phyloP scores from a whole-genome alignment of 2,113 vertebrate genomes.

The Empidonax alnorum region DNA sequence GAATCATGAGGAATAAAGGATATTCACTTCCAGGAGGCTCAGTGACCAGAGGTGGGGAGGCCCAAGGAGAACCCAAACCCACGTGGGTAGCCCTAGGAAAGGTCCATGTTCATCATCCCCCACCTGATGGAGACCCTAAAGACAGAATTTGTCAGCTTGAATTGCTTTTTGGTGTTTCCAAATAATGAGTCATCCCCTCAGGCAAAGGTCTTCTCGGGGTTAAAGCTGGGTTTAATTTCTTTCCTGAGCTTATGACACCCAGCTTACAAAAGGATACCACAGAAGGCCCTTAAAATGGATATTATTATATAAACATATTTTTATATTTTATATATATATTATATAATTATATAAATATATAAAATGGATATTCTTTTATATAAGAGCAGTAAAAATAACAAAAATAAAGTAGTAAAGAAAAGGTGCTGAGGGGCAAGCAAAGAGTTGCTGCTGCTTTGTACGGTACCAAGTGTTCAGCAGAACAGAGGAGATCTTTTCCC shows the following conservation, averaged over 20 bases:
- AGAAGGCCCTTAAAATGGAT: background rate
- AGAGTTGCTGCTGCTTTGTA: too few species aligned
- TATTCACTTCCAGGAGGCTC: background rate
- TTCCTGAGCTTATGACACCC: background rate
- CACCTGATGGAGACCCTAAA: background rate
- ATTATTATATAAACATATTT: too few species aligned
- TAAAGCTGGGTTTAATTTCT: background rate
- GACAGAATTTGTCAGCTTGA: background rate
- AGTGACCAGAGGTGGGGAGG: background rate
- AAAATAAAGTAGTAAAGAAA: background rate
- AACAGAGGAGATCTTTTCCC: background rate
- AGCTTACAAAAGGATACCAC: background rate
- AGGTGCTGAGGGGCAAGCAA: background rate
- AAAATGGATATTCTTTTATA: background rate
- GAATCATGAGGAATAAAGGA: background rate
- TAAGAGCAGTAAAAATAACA: background rate
- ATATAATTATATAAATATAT: too few species aligned
- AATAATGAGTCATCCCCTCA: background rate
- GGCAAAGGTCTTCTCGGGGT: background rate
- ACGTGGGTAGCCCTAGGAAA: background rate
- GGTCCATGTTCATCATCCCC: background rate
- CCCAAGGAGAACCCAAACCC: background rate
- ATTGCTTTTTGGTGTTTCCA: background rate
- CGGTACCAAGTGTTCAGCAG: too few species aligned
- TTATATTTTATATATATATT: too few species aligned